Conservation (phyloP, 2,888 invertebrate species). For the Brachyptera putata region DNA sequence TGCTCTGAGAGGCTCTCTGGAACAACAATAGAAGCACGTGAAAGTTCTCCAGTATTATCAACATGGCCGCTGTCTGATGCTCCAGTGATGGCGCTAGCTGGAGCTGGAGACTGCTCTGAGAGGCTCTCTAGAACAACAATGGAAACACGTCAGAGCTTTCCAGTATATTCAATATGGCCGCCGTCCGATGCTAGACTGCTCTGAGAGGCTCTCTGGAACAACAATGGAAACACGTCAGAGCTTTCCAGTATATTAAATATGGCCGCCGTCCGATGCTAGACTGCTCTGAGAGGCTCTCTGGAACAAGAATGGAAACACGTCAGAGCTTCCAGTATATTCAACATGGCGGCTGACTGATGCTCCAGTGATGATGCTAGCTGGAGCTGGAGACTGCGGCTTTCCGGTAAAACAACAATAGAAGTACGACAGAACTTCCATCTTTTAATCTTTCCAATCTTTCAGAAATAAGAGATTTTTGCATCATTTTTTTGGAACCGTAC, state of each 20-base stretch:
- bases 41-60: too few species aligned
- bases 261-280: constrained; percentile 89
- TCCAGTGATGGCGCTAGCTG: constrained; percentile 95
- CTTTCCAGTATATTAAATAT: too few species aligned
- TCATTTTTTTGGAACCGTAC: too few species aligned
- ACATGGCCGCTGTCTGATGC: constrained; percentile 94
- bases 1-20: constrained; percentile 75
- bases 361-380: too few species aligned
- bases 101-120: constrained; percentile 82
- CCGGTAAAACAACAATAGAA: too few species aligned
- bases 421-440: too few species aligned
- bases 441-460: too few species aligned
- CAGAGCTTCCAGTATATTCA: constrained; percentile 87
- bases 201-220: constrained; percentile 63
- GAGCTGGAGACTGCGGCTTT: too few species aligned
- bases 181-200: constrained; percentile 97
- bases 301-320: constrained; percentile 24
- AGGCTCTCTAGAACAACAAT: constrained; percentile 54
- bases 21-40: constrained; percentile 26
- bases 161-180: too few species aligned
- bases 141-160: too few species aligned
- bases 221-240: neutral
- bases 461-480: too few species aligned
- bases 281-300: constrained; percentile 78
- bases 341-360: constrained; percentile 93